Conservation (phyloP, 2,113 vertebrate species). For the Phocoena phocoena region DNA sequence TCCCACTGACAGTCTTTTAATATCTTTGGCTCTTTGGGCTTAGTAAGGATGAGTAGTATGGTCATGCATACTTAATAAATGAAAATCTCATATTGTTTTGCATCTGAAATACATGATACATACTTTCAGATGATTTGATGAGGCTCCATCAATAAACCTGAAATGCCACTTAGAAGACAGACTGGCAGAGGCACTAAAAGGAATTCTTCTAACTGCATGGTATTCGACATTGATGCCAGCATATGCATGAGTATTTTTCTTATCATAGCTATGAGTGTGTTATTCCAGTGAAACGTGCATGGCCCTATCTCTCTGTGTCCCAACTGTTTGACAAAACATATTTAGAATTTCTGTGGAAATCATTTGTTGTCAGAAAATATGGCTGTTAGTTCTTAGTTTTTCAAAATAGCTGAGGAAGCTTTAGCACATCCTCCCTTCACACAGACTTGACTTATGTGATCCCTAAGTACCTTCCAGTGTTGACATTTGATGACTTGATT, state of each 20-base stretch:
- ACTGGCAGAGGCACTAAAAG: neutral
- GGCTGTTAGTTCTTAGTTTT: neutral
- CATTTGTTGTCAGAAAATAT: neutral
- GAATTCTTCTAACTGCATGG: neutral
- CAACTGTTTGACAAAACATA: neutral
- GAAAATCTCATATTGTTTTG: neutral
- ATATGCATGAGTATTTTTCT: neutral
- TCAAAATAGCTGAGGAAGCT: neutral
- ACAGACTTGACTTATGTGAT: neutral
- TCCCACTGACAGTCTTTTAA: neutral
- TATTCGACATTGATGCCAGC: neutral
- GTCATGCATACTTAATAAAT: neutral
- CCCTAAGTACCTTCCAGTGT: neutral
- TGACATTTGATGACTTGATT: conserved; percentile 30
- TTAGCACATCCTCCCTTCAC: neutral
- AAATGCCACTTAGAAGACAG: neutral
- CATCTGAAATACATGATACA: neutral
- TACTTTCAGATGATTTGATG: neutral
- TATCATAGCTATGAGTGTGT: neutral
- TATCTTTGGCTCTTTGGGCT: neutral
- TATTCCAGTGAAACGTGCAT: neutral
- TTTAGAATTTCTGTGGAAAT: neutral
- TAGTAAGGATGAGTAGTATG: neutral
- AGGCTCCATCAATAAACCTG: neutral
- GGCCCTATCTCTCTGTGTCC: neutral